A percentile compares a stretch with the other conserved stretches of the same genome.
Conservation (phyloP, 2,888 invertebrate species). For the Antitype chi region DNA sequence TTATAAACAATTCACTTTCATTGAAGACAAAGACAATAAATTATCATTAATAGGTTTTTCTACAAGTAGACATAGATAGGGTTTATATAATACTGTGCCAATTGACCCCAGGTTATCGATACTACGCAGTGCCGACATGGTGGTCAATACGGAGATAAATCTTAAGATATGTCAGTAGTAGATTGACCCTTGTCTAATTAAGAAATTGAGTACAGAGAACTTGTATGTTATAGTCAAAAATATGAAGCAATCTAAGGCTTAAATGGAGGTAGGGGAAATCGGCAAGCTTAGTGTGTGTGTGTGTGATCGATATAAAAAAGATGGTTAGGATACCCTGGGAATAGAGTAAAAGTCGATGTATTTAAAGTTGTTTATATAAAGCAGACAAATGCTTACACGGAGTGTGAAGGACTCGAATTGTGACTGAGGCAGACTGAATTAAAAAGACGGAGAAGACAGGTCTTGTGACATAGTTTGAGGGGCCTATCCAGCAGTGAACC, state of each 20-base stretch:
- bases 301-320: background rate
- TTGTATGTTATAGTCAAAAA: background rate
- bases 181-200: conserved; percentile 13
- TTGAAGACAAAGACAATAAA: conserved; percentile 52
- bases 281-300: no score
- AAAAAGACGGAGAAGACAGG: background rate
- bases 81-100: conserved; percentile 26
- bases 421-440: background rate
- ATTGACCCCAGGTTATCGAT: conserved; percentile 40
- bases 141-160: conserved; percentile 24
- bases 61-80: conserved; percentile 21
- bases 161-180: conserved; percentile 5
- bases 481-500: background rate
- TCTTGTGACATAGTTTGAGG: no score
- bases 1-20: conserved; percentile 45
- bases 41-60: conserved; percentile 20
- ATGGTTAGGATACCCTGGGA: background rate
- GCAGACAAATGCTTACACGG: background rate
- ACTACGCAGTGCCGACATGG: conserved; percentile 25
- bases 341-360: background rate
- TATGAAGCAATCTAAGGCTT: background rate
- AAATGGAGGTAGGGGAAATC: background rate
- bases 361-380: background rate
- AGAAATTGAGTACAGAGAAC: conserved; percentile 6
- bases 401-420: background rate